Conservation (phyloP, 2,797 vertebrate species). For the Mionectes olivaceus region DNA sequence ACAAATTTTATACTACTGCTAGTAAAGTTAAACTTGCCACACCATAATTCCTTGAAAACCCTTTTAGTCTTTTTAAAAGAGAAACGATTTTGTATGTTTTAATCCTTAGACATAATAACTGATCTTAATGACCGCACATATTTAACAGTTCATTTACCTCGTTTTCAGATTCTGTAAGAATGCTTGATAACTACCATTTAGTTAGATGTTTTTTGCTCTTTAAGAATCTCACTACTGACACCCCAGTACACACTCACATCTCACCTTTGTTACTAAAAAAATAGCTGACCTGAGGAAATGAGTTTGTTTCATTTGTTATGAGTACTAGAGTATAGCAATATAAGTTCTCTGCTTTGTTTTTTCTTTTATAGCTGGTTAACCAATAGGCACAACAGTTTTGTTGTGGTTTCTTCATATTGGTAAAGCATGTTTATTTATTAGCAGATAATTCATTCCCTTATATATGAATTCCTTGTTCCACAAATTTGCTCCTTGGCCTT, state of each 20-base stretch:
- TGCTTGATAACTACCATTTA: neutral
- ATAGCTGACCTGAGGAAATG: neutral
- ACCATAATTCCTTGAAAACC: neutral
- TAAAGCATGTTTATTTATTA: neutral
- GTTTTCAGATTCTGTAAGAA: constrained; percentile 40
- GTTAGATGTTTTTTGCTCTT: neutral
- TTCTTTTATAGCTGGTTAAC: neutral
- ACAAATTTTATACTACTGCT: neutral
- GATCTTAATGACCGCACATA: constrained; percentile 19
- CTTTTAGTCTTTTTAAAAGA: neutral
- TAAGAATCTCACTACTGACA: constrained; percentile 3
- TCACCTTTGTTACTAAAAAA: neutral
- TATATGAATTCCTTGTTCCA: neutral
- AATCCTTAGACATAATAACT: neutral
- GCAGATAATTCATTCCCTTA: neutral
- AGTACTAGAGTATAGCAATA: neutral
- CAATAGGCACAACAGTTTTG: neutral
- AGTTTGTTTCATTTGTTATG: neutral
- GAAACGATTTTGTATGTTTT: neutral
- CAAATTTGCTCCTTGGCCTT: neutral
- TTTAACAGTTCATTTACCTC: constrained; percentile 45
- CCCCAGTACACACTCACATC: neutral
- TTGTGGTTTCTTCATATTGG: neutral
- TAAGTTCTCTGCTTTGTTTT: neutral
- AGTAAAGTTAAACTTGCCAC: neutral